Percentiles rank a stretch among this genome's conserved stretches.
phyloP scores from a whole-genome alignment of 2,888 invertebrate species.

The Mythimna loreyi region DNA sequence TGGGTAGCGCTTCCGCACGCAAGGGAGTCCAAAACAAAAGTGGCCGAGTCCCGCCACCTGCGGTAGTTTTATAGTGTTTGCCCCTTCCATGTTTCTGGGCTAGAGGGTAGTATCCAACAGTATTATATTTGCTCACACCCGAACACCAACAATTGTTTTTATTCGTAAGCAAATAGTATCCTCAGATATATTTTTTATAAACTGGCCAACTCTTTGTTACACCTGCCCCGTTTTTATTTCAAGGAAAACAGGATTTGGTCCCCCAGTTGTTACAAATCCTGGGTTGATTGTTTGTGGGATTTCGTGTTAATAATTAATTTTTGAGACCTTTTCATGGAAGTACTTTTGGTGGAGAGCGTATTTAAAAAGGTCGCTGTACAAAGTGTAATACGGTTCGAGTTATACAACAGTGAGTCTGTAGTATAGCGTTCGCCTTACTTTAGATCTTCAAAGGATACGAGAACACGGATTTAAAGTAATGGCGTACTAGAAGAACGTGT shows the following conservation, averaged over 20 bases:
- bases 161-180: conserved; percentile 65
- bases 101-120: no score
- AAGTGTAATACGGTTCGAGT: conserved; percentile 64
- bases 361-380: conserved; percentile 59
- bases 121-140: conserved; percentile 77
- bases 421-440: conserved; percentile 57
- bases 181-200: conserved; percentile 61
- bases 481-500: conserved; percentile 41
- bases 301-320: conserved; percentile 59
- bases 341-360: conserved; percentile 36
- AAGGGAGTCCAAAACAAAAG: no score
- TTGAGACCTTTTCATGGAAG: conserved; percentile 38
- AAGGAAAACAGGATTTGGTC: conserved; percentile 52
- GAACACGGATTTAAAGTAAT: conserved; percentile 36
- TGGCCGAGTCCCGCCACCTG: no score
- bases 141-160: conserved; percentile 74
- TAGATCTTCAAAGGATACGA: conserved; percentile 64
- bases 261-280: conserved; percentile 61
- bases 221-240: conserved; percentile 62
- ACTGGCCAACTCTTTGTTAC: conserved; percentile 65
- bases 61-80: no score
- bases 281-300: conserved; percentile 63
- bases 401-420: conserved; percentile 64
- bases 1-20: no score
- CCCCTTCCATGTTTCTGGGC: no score